A percentile compares a stretch with the other conserved stretches of the same genome.
phyloP scores from a whole-genome alignment of 2,888 invertebrate species.

The Caprella mutica region DNA sequence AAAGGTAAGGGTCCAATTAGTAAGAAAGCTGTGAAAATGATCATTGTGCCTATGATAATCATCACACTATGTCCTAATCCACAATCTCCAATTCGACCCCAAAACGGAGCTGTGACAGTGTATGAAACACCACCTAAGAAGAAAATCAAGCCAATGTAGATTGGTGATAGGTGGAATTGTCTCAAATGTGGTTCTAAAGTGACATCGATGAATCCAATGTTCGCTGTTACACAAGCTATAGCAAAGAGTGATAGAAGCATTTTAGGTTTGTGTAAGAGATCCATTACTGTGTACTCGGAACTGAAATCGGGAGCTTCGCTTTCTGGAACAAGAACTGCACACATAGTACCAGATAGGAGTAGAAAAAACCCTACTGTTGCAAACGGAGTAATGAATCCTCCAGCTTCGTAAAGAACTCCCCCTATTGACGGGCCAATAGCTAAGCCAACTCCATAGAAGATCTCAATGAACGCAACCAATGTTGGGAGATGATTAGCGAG shows the following conservation, averaged over 20 bases:
- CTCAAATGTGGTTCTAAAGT: conserved; percentile 76
- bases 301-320: conserved; percentile 2
- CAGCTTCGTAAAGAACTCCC: conserved; percentile 64
- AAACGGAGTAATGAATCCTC: conserved; percentile 70
- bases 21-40: conserved; percentile 57
- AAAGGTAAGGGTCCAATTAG: conserved; percentile 66
- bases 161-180: conserved; percentile 20
- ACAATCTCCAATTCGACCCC: conserved; percentile 70
- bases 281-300: conserved; percentile 43
- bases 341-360: conserved; percentile 61
- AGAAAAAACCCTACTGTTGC: conserved; percentile 62
- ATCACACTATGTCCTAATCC: conserved; percentile 55
- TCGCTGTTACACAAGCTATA: conserved; percentile 52
- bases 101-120: conserved; percentile 62
- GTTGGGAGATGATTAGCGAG: conserved; percentile 74
- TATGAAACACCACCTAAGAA: conserved; percentile 71
- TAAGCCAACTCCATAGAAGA: conserved; percentile 73
- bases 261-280: conserved; percentile 57
- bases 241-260: conserved; percentile 15
- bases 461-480: conserved; percentile 80
- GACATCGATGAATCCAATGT: conserved; percentile 76
- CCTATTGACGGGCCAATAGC: conserved; percentile 85
- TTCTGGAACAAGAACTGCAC: conserved; percentile 56
- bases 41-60: conserved; percentile 54
- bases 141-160: conserved; percentile 59